Percentiles rank a stretch among this genome's conserved stretches.
These are phyloP conservation scores for Capitella teleta DNA, from an alignment of 1,140 invertebrate species.

Conservation along the genomic window DNA sequence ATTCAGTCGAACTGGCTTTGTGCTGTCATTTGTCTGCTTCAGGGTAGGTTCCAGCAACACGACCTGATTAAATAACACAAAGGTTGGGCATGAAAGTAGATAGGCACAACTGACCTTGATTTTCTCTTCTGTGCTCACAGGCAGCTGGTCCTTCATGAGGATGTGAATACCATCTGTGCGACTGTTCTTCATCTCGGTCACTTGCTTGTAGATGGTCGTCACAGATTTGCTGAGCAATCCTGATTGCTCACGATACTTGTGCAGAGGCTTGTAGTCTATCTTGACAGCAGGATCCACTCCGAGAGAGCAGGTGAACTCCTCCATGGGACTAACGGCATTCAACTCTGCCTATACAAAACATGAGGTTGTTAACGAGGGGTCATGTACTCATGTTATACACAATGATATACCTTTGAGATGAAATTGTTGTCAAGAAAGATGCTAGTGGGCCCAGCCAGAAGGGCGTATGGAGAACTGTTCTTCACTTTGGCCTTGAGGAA, in stretches of 20 bases:
- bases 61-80: constrained; percentile 15
- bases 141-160: constrained; percentile 34
- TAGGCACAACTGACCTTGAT: constrained; percentile 31
- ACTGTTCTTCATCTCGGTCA: constrained; percentile 38
- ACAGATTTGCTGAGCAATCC: constrained; percentile 18
- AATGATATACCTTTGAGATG: constrained; percentile 32
- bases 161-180: constrained; percentile 27
- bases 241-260: constrained; percentile 20
- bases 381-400: constrained; percentile 10
- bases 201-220: constrained; percentile 27
- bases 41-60: constrained; percentile 23
- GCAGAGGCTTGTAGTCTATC: constrained; percentile 39
- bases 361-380: background rate
- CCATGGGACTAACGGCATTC: constrained; percentile 32
- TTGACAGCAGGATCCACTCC: constrained; percentile 40
- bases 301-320: constrained; percentile 39
- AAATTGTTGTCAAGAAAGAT: constrained; percentile 44
- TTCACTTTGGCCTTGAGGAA: constrained; percentile 37
- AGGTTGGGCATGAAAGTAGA: constrained; percentile 3
- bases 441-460: constrained; percentile 36
- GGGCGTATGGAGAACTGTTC: constrained; percentile 34
- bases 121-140: constrained; percentile 39
- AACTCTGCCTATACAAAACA: constrained; percentile 22
- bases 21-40: constrained; percentile 22
- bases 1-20: constrained; percentile 21